These are phyloP conservation scores for Hozukius guyotensis DNA, from an alignment of 2,797 vertebrate species.

Conservation along the genomic window DNA sequence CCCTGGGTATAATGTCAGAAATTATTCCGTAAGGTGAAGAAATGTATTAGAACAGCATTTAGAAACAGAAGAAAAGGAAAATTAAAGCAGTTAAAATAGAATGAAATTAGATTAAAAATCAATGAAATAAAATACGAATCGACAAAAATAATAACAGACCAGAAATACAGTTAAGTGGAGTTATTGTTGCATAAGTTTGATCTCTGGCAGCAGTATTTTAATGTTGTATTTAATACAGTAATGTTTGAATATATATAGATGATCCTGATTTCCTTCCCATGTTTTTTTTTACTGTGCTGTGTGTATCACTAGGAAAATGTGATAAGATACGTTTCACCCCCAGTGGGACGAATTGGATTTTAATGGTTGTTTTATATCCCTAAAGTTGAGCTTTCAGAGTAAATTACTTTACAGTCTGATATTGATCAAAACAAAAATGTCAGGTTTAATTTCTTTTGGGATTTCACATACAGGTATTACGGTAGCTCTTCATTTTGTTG, in stretches of 20 bases:
- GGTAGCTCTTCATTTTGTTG: background rate
- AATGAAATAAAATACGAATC: too few relatives aligned
- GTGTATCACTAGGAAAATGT: background rate
- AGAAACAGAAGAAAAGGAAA: background rate
- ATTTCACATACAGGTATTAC: background rate
- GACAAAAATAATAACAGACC: too few relatives aligned
- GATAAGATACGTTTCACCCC: background rate
- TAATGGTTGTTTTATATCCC: background rate
- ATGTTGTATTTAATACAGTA: too few relatives aligned
- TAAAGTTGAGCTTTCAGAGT: background rate
- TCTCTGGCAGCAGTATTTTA: background rate
- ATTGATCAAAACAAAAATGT: background rate
- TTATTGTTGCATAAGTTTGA: background rate
- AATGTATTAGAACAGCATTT: too few relatives aligned
- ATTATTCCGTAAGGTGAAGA: too few relatives aligned
- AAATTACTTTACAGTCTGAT: background rate
- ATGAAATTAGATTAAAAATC: too few relatives aligned
- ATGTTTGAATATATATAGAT: background rate
- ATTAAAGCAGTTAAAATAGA: background rate
- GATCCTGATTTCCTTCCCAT: background rate
- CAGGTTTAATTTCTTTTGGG: conserved; percentile 5
- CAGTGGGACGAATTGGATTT: background rate
- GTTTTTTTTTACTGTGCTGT: background rate
- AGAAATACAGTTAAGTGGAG: background rate
- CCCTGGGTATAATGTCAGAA: background rate